Evolutionary conservation across 2,113 vertebrate species (phyloP).

Genomic region (Lanius collurio): DNA sequence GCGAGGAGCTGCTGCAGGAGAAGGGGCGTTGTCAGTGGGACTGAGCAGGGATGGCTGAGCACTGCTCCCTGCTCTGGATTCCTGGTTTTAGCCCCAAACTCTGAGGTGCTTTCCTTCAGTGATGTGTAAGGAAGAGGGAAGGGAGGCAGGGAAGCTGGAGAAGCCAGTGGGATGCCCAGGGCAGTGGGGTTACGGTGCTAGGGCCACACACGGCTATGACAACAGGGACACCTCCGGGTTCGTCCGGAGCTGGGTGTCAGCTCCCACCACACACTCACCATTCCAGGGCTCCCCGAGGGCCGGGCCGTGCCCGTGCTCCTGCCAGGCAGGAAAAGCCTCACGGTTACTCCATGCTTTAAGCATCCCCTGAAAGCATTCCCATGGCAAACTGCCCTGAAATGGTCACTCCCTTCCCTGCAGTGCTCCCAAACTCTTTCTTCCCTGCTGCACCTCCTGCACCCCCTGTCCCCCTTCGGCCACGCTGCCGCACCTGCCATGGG

Average conservation of each 20-base stretch:
- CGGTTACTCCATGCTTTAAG: neutral
- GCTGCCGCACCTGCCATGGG: neutral
- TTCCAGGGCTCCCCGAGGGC: neutral
- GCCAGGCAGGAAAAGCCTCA: neutral
- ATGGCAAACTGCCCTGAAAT: rapidly evolving
- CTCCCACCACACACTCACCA: rapidly evolving
- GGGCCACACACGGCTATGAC: neutral
- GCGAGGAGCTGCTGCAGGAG: neutral
- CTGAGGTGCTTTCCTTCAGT: rapidly evolving
- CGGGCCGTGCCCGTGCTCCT: rapidly evolving
- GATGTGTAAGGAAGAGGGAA: rapidly evolving
- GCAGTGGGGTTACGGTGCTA: neutral
- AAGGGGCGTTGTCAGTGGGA: neutral
- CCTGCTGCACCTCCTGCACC: neutral
- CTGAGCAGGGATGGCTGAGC: neutral
- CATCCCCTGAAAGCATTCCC: neutral
- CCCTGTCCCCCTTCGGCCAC: rapidly evolving
- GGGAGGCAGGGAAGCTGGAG: neutral
- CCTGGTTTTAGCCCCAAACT: neutral
- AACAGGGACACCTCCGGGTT: neutral
- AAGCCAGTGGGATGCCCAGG: rapidly evolving
- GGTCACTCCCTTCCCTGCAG: neutral
- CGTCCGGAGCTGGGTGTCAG: rapidly evolving
- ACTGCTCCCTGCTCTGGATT: neutral
- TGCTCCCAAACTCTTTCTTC: neutral